A percentile compares a stretch with the other conserved stretches of the same genome.
These are phyloP conservation scores for Galendromus occidentalis DNA, from an alignment of 1,140 invertebrate species.

Conservation along the genomic window DNA sequence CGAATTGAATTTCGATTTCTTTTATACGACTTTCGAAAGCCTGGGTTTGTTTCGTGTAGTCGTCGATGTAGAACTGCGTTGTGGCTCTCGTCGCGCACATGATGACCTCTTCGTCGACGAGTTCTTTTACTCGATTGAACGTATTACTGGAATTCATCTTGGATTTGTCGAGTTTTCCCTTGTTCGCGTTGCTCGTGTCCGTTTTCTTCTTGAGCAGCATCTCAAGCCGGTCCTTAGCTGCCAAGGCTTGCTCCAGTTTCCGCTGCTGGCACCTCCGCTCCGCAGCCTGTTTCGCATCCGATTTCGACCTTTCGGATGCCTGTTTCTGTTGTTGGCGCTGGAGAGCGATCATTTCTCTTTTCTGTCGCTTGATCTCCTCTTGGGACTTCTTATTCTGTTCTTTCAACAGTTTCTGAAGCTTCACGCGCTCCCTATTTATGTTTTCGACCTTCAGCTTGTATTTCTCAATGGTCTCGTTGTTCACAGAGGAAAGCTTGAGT, in stretches of 20 bases:
- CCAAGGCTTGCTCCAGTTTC: not conserved
- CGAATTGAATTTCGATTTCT: not conserved
- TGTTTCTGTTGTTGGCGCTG: not conserved
- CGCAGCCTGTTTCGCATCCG: not conserved
- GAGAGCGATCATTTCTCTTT: not conserved
- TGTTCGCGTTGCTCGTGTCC: not conserved
- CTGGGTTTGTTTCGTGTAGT: slow-evolving; percentile 9
- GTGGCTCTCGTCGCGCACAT: not conserved
- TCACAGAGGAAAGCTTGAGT: not conserved
- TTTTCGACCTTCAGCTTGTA: not conserved
- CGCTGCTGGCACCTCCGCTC: not conserved
- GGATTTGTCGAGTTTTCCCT: not conserved
- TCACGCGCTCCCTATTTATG: not conserved
- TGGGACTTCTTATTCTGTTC: not conserved
- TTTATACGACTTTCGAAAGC: not conserved
- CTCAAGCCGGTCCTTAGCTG: not conserved
- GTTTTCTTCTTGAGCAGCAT: slow-evolving; percentile 3
- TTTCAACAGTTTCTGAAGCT: not conserved
- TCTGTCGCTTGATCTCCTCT: not conserved
- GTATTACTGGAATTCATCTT: not conserved
- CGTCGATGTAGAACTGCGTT: not conserved
- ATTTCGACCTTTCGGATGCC: not conserved
- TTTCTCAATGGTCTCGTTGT: not conserved
- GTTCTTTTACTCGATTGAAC: not conserved
- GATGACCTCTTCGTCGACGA: slow-evolving; percentile 7